A percentile compares a stretch with the other conserved stretches of the same genome.
These are phyloP conservation scores for Sinhomidia bicolor DNA, from an alignment of 2,888 invertebrate species.

Conservation along the genomic window DNA sequence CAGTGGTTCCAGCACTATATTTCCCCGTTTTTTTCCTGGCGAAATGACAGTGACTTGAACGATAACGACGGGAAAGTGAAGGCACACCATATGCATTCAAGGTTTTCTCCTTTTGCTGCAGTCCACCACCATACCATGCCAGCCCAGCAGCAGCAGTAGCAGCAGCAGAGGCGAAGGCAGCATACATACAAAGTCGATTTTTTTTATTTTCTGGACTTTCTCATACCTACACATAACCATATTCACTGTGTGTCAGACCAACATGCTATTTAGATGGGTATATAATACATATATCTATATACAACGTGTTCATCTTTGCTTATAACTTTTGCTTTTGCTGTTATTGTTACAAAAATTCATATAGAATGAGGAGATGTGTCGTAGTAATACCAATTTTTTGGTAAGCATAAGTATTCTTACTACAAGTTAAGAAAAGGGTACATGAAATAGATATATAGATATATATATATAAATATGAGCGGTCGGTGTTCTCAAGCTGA, in stretches of 20 bases:
- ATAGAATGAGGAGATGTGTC: too few relatives aligned
- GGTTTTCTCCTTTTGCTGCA: conserved; percentile 68
- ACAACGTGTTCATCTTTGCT: too few relatives aligned
- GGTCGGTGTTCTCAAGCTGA: conserved; percentile 18
- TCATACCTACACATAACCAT: not conserved
- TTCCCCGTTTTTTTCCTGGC: not conserved
- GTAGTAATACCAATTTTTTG: too few relatives aligned
- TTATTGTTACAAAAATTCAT: conserved; percentile 13
- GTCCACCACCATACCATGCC: conserved; percentile 54
- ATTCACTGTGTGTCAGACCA: not conserved
- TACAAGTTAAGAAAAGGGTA: not conserved
- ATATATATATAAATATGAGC: not conserved
- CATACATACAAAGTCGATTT: conserved; percentile 16
- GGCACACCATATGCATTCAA: conserved; percentile 70
- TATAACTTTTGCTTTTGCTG: too few relatives aligned
- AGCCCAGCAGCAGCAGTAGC: not conserved
- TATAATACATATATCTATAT: too few relatives aligned
- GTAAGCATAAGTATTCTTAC: not conserved
- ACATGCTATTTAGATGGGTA: not conserved
- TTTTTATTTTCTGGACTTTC: conserved; percentile 3
- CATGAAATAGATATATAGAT: not conserved
- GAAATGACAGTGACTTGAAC: conserved; percentile 66
- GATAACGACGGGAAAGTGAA: conserved; percentile 49
- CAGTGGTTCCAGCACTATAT: not conserved
- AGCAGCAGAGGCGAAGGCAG: not conserved